phyloP scores from a whole-genome alignment of 2,888 invertebrate genomes.

The Heliothis peltigera region DNA sequence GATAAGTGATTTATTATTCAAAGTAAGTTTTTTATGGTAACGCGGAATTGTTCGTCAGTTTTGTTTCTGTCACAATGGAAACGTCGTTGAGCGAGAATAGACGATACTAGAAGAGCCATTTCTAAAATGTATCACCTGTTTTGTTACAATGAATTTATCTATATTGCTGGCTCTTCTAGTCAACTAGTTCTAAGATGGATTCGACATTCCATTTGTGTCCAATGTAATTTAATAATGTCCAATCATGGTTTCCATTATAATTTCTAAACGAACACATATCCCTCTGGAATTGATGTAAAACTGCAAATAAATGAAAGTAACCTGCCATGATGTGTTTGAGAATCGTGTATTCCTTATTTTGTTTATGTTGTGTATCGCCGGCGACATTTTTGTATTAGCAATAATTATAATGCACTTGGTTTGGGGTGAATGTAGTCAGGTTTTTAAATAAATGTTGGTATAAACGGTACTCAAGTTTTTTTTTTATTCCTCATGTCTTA shows the following conservation, averaged over 20 bases:
- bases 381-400: constrained; percentile 71
- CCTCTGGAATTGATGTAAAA: constrained; percentile 35
- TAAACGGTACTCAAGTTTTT: constrained; percentile 58
- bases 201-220: constrained; percentile 22
- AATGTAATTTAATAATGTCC: neutral
- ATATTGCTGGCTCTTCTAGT: neutral
- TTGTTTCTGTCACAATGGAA: constrained; percentile 30
- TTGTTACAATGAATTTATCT: neutral
- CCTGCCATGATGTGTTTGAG: constrained; percentile 42
- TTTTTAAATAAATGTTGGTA: constrained; percentile 84
- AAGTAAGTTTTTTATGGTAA: constrained; percentile 46
- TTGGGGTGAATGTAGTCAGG: constrained; percentile 87
- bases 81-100: constrained; percentile 1
- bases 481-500: constrained; percentile 19
- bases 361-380: constrained; percentile 57
- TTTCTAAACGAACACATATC: constrained; percentile 38
- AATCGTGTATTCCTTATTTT: constrained; percentile 43
- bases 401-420: constrained; percentile 84
- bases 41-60: constrained; percentile 42
- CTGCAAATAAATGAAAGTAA: constrained; percentile 30
- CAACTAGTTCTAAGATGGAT: constrained; percentile 11
- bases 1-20: constrained; percentile 65
- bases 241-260: constrained; percentile 22
- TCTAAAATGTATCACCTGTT: neutral
- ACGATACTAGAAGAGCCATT: constrained; percentile 1